Evolutionary conservation across 2,797 vertebrate species (phyloP).

Genomic region (Sebastes flavidus): DNA sequence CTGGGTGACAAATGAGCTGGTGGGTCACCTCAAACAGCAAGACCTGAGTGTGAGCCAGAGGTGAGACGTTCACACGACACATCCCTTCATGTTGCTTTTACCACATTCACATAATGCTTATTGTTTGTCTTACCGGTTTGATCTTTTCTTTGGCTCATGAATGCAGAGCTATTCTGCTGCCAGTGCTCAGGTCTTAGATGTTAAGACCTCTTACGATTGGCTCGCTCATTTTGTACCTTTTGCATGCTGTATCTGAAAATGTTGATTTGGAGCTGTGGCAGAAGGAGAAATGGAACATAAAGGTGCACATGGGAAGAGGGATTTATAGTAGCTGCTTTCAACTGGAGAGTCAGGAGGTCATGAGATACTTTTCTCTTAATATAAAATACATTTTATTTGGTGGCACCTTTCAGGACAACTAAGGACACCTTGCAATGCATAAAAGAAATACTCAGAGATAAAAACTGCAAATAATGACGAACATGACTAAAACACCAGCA

Average conservation of each 20-base stretch:
- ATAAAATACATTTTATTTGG: not conserved
- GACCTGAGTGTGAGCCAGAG: slow-evolving; percentile 88
- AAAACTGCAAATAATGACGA: too few species aligned
- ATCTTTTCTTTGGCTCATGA: not conserved
- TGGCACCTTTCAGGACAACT: too few species aligned
- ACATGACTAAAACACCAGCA: too few species aligned
- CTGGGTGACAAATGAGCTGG: slow-evolving; percentile 92
- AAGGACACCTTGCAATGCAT: too few species aligned
- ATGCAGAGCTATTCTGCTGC: not conserved
- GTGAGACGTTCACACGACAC: slow-evolving; percentile 76
- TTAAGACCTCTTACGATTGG: not conserved
- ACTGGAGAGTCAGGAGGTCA: not conserved
- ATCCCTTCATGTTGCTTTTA: not conserved
- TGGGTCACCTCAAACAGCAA: slow-evolving; percentile 88
- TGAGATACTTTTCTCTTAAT: not conserved
- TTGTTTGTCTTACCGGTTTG: not conserved
- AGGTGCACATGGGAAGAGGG: not conserved
- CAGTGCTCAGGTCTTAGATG: not conserved
- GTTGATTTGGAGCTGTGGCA: not conserved
- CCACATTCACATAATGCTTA: not conserved
- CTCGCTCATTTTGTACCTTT: not conserved
- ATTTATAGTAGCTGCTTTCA: not conserved
- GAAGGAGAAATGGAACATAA: not conserved
- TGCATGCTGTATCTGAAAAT: not conserved
- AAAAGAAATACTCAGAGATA: too few species aligned